Conservation (phyloP, 2,113 vertebrate species). For the Jaculus jaculus region DNA sequence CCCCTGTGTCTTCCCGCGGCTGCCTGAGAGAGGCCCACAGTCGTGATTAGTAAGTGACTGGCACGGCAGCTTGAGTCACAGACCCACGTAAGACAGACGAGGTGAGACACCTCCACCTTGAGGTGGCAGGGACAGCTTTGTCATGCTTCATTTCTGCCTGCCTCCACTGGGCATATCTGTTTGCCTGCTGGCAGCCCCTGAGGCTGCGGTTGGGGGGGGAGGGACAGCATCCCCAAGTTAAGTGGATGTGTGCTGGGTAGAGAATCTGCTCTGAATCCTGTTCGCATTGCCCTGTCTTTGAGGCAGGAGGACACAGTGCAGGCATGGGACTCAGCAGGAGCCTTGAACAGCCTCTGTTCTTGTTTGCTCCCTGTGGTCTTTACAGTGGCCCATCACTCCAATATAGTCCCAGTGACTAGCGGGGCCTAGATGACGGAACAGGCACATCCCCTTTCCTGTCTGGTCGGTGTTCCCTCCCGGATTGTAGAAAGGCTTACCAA, state of each 20-base stretch:
- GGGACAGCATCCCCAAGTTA: background rate
- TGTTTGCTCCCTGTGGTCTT: background rate
- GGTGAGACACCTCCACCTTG: background rate
- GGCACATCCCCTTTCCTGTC: background rate
- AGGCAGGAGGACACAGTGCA: conserved; percentile 7
- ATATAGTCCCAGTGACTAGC: conserved; percentile 41
- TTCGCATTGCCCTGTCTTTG: conserved; percentile 6
- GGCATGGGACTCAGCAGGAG: conserved; percentile 17
- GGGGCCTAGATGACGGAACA: conserved; percentile 29
- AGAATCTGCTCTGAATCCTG: background rate
- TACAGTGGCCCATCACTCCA: background rate
- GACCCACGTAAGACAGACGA: background rate
- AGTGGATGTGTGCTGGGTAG: background rate
- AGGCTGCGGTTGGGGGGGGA: too few species aligned
- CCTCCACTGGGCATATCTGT: rapidly evolving
- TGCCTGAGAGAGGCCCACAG: background rate
- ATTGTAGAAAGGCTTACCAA: background rate
- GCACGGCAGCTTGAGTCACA: background rate
- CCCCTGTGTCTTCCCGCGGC: background rate
- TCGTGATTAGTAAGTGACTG: background rate
- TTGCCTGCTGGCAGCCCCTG: background rate
- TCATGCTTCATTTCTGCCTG: background rate
- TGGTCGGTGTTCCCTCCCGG: background rate
- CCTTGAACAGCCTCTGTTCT: conserved; percentile 38
- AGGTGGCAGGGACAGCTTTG: rapidly evolving